Evolutionary conservation across 2,113 vertebrate genomes (phyloP).

Genomic region (Setophaga coronata): DNA sequence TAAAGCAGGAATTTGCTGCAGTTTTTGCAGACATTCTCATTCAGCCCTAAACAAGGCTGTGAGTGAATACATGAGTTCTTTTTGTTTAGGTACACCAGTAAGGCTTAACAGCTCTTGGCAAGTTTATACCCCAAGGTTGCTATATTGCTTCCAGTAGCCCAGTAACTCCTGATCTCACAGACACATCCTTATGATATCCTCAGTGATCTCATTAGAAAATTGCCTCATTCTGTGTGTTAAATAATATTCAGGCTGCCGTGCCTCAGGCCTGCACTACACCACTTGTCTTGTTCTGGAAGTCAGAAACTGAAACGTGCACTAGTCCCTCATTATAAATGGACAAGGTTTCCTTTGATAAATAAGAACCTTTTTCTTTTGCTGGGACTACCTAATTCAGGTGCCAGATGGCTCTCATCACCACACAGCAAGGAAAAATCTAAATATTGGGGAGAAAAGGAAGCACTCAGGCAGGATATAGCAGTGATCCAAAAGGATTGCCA

Average conservation of each 20-base stretch:
- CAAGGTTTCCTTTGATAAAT: background rate
- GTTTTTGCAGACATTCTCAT: accelerated
- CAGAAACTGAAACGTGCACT: background rate
- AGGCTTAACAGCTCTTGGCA: background rate
- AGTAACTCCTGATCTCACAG: background rate
- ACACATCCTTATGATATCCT: background rate
- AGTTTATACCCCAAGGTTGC: background rate
- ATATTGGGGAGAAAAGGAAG: background rate
- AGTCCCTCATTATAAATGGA: background rate
- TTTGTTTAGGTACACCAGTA: background rate
- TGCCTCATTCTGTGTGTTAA: background rate
- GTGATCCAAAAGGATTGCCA: background rate
- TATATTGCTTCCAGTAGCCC: background rate
- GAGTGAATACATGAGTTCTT: background rate
- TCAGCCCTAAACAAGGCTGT: background rate
- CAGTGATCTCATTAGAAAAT: background rate
- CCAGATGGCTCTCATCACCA: background rate
- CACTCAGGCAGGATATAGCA: background rate
- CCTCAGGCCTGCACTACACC: background rate
- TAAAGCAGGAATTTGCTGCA: background rate
- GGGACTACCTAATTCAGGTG: background rate
- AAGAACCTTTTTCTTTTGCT: background rate
- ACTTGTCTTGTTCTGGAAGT: background rate
- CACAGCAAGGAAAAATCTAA: background rate
- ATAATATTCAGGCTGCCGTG: background rate